A percentile compares a stretch with the other conserved stretches of the same genome.
Evolutionary conservation across 1,140 invertebrate species (phyloP).

Genomic region (Notospermus geniculatus): DNA sequence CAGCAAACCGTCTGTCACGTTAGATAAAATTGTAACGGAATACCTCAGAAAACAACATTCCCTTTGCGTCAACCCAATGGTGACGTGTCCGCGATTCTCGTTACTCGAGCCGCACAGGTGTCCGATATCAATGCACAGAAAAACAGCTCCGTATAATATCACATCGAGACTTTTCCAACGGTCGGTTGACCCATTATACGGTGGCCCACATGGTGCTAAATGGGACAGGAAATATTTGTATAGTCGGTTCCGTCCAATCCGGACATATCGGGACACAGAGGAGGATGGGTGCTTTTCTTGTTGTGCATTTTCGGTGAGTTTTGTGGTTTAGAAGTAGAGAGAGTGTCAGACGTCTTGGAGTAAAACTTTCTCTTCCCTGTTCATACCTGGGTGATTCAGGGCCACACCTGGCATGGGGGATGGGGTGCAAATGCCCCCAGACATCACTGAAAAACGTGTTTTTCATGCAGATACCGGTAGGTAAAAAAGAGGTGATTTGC

Average conservation of each 20-base stretch:
- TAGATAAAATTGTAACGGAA: constrained; percentile 92
- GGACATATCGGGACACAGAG: constrained; percentile 73
- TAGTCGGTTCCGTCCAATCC: constrained; percentile 82
- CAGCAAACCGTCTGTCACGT: constrained; percentile 41
- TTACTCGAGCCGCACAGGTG: constrained; percentile 79
- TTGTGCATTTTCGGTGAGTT: constrained; percentile 70
- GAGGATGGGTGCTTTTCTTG: constrained; percentile 81
- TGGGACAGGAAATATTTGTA: constrained; percentile 81
- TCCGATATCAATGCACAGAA: constrained; percentile 74
- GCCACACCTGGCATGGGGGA: no score
- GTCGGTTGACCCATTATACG: constrained; percentile 52
- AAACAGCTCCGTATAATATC: constrained; percentile 70
- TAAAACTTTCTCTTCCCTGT: no score
- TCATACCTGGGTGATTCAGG: no score
- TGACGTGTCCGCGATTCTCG: constrained; percentile 63
- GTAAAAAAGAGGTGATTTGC: no score
- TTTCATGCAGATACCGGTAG: no score
- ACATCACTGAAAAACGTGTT: no score
- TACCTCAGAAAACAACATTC: constrained; percentile 87
- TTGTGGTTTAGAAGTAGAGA: not conserved
- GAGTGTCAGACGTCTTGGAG: no score
- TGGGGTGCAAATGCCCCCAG: no score
- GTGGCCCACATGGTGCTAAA: constrained; percentile 59
- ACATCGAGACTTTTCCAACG: constrained; percentile 48
- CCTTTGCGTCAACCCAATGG: constrained; percentile 59